phyloP scores from a whole-genome alignment of 64 coral and sea anemone genomes.

The Porites lutea region DNA sequence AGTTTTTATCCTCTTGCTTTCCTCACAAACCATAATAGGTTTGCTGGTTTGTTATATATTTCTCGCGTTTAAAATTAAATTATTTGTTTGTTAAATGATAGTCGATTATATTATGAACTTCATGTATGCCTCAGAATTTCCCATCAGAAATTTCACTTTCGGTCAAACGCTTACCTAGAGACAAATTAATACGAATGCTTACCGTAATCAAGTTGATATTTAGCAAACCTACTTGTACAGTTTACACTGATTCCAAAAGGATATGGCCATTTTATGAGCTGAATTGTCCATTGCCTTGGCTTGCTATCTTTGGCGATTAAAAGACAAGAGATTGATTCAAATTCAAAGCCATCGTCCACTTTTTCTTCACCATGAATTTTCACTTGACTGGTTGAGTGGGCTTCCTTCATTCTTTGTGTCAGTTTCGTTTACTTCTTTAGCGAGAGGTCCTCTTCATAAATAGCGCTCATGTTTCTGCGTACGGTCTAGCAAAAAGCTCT shows the following conservation, averaged over 20 bases:
- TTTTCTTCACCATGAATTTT: not conserved
- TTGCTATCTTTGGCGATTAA: constrained; percentile 62
- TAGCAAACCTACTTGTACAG: not conserved
- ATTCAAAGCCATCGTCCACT: constrained; percentile 23
- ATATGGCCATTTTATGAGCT: constrained; percentile 89
- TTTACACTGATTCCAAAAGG: constrained; percentile 48
- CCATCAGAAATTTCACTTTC: no score
- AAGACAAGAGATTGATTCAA: constrained; percentile 83
- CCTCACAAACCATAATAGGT: no score
- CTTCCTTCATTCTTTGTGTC: not conserved
- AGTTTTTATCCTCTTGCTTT: no score
- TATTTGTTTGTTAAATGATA: no score
- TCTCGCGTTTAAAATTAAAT: no score
- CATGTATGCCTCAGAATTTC: no score
- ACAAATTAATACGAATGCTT: no score
- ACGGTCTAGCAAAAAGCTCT: not conserved
- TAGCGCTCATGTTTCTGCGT: not conserved
- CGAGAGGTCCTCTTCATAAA: not conserved
- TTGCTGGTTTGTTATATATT: no score
- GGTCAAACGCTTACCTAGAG: no score
- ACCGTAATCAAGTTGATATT: no score
- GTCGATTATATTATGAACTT: no score
- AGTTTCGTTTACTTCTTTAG: not conserved
- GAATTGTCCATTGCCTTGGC: constrained; percentile 79
- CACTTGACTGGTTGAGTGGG: not conserved